These are phyloP conservation scores for Uria aalge DNA, from an alignment of 2,113 vertebrate species.

Conservation along the genomic window DNA sequence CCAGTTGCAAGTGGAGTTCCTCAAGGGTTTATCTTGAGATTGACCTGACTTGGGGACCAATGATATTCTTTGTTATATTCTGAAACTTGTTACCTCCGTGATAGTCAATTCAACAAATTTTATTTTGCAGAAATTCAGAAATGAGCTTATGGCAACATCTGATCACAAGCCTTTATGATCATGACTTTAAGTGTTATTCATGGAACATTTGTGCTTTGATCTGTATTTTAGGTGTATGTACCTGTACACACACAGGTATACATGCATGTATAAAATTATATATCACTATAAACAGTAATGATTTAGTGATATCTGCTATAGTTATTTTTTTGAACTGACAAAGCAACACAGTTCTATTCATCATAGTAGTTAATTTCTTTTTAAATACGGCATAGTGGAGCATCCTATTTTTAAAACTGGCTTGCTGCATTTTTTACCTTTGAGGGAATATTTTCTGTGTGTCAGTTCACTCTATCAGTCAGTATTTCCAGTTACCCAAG, in stretches of 20 bases:
- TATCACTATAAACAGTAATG: not conserved
- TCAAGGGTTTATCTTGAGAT: not conserved
- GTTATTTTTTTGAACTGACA: not conserved
- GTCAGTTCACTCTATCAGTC: not conserved
- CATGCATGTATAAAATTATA: not conserved
- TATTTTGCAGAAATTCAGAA: not conserved
- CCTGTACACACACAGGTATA: fast-evolving
- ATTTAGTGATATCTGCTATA: not conserved
- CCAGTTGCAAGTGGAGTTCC: not conserved
- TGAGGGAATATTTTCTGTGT: not conserved
- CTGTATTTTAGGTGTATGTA: not conserved
- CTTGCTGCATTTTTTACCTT: not conserved
- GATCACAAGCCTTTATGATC: not conserved
- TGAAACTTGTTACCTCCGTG: not conserved
- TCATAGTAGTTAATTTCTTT: not conserved
- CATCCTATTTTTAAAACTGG: not conserved
- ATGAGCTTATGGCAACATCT: not conserved
- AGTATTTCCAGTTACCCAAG: not conserved
- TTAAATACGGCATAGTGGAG: not conserved
- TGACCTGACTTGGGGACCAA: not conserved
- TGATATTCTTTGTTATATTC: not conserved
- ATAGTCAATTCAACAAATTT: not conserved
- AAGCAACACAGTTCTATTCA: not conserved
- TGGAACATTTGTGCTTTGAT: not conserved
- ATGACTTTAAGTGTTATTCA: not conserved